A percentile compares a stretch with the other conserved stretches of the same genome.
phyloP scores from a whole-genome alignment of 1,140 invertebrate genomes.

The Zaprionus camerounensis region DNA sequence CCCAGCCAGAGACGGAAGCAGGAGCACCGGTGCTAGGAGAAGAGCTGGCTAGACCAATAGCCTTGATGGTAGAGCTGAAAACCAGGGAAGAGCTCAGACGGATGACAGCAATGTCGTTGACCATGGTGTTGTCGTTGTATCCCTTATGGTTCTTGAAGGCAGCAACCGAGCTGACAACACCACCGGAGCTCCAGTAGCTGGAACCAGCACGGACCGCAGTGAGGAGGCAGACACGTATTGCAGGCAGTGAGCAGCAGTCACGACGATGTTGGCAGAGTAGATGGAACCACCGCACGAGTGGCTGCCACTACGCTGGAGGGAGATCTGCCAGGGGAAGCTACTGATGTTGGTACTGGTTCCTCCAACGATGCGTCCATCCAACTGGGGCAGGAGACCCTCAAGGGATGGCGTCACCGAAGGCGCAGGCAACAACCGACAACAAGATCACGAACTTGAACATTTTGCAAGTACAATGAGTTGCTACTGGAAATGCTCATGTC shows the following conservation, averaged over 20 bases:
- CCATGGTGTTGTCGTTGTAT: conserved; percentile 68
- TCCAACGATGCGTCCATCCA: conserved; percentile 85
- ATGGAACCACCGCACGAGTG: conserved; percentile 87
- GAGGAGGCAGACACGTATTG: conserved; percentile 60
- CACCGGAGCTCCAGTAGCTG: conserved; percentile 55
- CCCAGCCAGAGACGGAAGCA: conserved; percentile 85
- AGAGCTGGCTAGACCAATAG: conserved; percentile 63
- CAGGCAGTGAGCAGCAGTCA: conserved; percentile 87
- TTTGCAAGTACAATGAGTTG: conserved; percentile 12
- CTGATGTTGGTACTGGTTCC: conserved; percentile 84
- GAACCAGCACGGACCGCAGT: conserved; percentile 65
- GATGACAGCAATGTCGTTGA: conserved; percentile 85
- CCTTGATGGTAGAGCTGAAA: conserved; percentile 75
- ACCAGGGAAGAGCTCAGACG: conserved; percentile 66
- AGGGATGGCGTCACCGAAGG: conserved; percentile 57
- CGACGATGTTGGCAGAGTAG: conserved; percentile 84
- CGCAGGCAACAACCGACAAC: conserved; percentile 63
- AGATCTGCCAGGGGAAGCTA: conserved; percentile 86
- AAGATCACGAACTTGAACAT: conserved; percentile 75
- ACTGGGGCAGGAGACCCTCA: conserved; percentile 63
- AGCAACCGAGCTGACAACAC: conserved; percentile 25
- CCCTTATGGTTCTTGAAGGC: conserved; percentile 57
- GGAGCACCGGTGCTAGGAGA: conserved; percentile 54
- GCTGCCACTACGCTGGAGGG: conserved; percentile 83
- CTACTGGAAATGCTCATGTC: background rate